Base-by-base conservation (phyloP, 2,888 invertebrate genomes). In the Bedellia somnulentella region DNA sequence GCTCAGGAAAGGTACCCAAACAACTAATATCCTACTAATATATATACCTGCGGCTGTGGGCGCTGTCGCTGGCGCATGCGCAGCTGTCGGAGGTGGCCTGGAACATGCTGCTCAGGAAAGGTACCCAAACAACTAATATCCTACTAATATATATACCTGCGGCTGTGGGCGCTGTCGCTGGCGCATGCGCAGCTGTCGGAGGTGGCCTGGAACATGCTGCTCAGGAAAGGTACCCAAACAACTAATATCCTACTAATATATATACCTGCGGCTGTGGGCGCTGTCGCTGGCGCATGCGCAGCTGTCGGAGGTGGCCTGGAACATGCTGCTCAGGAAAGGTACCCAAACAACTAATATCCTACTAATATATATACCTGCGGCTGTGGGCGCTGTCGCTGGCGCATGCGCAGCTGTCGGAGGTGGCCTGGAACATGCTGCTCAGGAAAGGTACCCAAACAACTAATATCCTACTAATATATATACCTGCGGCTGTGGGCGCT, bases 401-500 rank as follows among this genome's bases (percentile, higher is more conserved):
- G 53, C 99, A 99, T 80, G 94, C 97, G 36, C 96, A 90, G 68
- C 79, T 90, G 29, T 89, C 90, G 1, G 90, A 90, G 71, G 98
- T 98, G 31, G 80, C 99, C 45, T 98, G 93, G 93, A 85, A 80
- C 52, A 93, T 93, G 98, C 89, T 99, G 37, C 80, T 99, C 51
- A 56, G 81, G 40, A 82, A 82, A 55, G 94, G 89, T 44, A 67
- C 10, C 3, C 2, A 13, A 13, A 2, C 18, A 18, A 18, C 5
- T 6, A 9, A 18, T 18, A 18, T 9, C 5, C 18, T 9, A 5
- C 5, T 9, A 18, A 5, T 6, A n/a, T n/a, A n/a, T n/a, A n/a
- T n/a, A n/a, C n/a, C n/a, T n/a, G n/a, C n/a, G n/a, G n/a, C n/a
- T 99, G 45, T 99, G 99, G 99, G 98, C 99, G 43, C 80, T 99